Evolutionary conservation across 2,888 invertebrate genomes (phyloP), one percentile per base, ranked within the genome.

Genomic region (Andrena dorsata): DNA sequence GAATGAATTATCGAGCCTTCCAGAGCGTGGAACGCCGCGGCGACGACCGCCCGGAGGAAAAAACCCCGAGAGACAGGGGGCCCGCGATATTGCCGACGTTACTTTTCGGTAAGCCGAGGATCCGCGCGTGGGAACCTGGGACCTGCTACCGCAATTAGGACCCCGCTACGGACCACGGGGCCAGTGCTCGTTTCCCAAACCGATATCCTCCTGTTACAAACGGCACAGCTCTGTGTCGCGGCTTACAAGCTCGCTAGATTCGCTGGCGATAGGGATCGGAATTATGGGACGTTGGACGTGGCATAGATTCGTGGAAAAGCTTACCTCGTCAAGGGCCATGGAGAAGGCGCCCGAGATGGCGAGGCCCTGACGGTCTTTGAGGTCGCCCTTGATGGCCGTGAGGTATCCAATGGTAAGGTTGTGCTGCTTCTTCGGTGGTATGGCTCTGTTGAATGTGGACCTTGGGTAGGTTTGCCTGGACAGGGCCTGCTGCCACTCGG

Each of bases 291-390:
- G 35, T 41, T 41, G 35, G 35, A 13, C 13, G 3, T 13, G 35
- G 35, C 35, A 35, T 35, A 23, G 8, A n/a, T n/a, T 2, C 16
- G 35, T 47, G 28, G 20, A 7, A 47, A 51, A 32, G 4, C 75
- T 83, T 63, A 98, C 97, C 95, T 97, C 96, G 89, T 98, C 96
- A 76, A 98, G 95, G 71, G 98, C 98, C 95, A 97, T 96, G 63
- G 98, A 96, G 88, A 99, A 95, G 72, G 98, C 99, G 76, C 99
- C 99, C 71, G 98, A 98, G 91, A 98, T 97, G 86, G 97, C 96
- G 90, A 98, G 95, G 26, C 98, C 98, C 94, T 97, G 97, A 85
- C 97, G 95, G 93, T 97, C 97, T 91, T 96, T 96, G 87, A 96
- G 95, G 74, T 95, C 96, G 90, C 97, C 97, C 94, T 96, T 97